These are phyloP conservation scores for Pluvialis apricaria DNA, from an alignment of 2,113 vertebrate genomes.

Conservation along the genomic window DNA sequence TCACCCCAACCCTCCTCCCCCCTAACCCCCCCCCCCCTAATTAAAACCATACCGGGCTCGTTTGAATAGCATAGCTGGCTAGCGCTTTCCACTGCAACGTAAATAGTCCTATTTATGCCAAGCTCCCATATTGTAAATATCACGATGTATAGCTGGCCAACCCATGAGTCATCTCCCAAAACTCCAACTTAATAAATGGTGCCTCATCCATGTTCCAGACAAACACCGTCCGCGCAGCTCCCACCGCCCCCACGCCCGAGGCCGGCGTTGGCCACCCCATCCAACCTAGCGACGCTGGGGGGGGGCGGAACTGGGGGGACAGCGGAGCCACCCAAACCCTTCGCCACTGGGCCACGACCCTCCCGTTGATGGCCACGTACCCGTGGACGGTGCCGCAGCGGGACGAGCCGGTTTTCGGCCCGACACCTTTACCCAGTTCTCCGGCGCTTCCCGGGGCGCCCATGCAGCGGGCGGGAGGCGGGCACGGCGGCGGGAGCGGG, in stretches of 20 bases:
- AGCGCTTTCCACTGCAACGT: slow-evolving; percentile 25
- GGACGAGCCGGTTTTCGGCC: not conserved
- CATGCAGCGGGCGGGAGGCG: not conserved
- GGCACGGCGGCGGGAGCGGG: not conserved
- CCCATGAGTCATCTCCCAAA: slow-evolving; percentile 67
- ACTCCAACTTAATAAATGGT: slow-evolving; percentile 59
- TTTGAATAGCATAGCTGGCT: slow-evolving; percentile 46
- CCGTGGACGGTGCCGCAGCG: rapidly evolving
- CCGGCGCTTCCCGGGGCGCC: not conserved
- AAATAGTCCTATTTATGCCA: slow-evolving; percentile 66
- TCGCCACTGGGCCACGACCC: rapidly evolving
- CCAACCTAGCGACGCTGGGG: rapidly evolving
- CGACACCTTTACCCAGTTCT: not conserved
- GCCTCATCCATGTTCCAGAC: slow-evolving; percentile 53
- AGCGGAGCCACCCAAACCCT: not conserved
- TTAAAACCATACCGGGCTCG: slow-evolving; percentile 51
- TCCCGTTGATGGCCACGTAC: not conserved
- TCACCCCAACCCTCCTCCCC: not conserved
- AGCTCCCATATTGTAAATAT: slow-evolving; percentile 67
- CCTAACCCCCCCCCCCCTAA: not conserved
- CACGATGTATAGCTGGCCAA: slow-evolving; percentile 57
- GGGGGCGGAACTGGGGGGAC: not conserved
- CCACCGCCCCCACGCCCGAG: not conserved
- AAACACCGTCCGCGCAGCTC: not conserved
- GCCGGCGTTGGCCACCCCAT: not conserved